These are phyloP conservation scores for Teleiodes luculella DNA, from an alignment of 2,888 invertebrate genomes.

Conservation along the genomic window DNA sequence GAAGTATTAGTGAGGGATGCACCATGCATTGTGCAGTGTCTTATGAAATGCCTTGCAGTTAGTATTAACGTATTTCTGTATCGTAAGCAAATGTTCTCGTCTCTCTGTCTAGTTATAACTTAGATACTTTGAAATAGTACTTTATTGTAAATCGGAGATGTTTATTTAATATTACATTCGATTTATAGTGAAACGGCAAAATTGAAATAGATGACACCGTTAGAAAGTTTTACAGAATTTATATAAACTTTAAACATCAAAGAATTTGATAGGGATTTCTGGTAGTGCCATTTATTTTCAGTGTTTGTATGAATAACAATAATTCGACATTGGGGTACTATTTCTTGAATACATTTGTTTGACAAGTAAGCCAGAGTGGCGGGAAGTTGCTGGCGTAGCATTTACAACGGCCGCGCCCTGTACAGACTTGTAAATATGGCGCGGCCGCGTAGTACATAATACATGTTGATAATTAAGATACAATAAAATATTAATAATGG, in stretches of 20 bases:
- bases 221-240: too few relatives aligned
- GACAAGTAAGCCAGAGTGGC: neutral
- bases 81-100: slow-evolving; percentile 39
- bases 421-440: slow-evolving; percentile 75
- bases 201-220: too few relatives aligned
- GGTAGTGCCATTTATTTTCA: too few relatives aligned
- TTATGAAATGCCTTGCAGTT: slow-evolving; percentile 57
- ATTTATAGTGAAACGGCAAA: too few relatives aligned
- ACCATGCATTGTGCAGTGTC: slow-evolving; percentile 45
- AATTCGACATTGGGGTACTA: too few relatives aligned
- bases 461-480: slow-evolving; percentile 67
- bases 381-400: slow-evolving; percentile 48
- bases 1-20: slow-evolving; percentile 50
- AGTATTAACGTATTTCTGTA: slow-evolving; percentile 55
- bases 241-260: too few relatives aligned
- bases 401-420: slow-evolving; percentile 55
- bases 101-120: neutral
- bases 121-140: too few relatives aligned
- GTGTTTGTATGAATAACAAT: too few relatives aligned
- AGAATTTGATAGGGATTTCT: too few relatives aligned
- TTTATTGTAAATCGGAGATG: too few relatives aligned
- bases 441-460: slow-evolving; percentile 48
- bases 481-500: slow-evolving; percentile 75
- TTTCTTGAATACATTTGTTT: too few relatives aligned
- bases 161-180: too few relatives aligned